Percentiles rank a stretch among this genome's conserved stretches.
phyloP scores from a whole-genome alignment of 2,113 vertebrate species.

The Atlantisia rogersi region DNA sequence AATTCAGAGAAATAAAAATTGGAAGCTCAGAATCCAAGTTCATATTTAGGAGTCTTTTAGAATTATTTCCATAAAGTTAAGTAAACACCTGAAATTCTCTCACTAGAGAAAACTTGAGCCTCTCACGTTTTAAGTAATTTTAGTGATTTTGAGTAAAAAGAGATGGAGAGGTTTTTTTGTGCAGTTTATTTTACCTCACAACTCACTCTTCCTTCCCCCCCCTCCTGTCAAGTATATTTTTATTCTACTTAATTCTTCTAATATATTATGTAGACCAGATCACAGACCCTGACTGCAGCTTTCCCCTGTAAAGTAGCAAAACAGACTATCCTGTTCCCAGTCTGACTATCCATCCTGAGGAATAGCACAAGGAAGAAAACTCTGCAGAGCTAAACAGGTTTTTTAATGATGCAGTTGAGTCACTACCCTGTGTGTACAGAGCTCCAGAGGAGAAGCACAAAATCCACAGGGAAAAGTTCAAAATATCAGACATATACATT shows the following conservation, averaged over 20 bases:
- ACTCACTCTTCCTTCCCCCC: accelerated
- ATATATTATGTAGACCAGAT: not conserved
- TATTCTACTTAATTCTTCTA: not conserved
- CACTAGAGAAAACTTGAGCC: not conserved
- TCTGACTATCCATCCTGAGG: not conserved
- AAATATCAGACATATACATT: not conserved
- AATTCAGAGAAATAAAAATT: not conserved
- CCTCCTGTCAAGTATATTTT: not conserved
- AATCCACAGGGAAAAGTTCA: not conserved
- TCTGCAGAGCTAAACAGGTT: not conserved
- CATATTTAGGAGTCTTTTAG: not conserved
- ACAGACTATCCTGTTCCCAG: not conserved
- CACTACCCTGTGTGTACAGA: accelerated
- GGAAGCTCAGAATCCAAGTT: not conserved
- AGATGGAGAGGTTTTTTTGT: not conserved
- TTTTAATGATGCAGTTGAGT: not conserved
- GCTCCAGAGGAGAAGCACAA: not conserved
- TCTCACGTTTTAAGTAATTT: not conserved
- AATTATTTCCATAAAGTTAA: not conserved
- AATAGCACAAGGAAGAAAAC: not conserved
- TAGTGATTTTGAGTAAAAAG: not conserved
- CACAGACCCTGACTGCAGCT: not conserved
- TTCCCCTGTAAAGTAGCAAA: not conserved
- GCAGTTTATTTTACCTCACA: not conserved
- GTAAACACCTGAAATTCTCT: not conserved